Base-by-base conservation (phyloP, 2,888 invertebrate species). In the Brassicogethes aeneus region DNA sequence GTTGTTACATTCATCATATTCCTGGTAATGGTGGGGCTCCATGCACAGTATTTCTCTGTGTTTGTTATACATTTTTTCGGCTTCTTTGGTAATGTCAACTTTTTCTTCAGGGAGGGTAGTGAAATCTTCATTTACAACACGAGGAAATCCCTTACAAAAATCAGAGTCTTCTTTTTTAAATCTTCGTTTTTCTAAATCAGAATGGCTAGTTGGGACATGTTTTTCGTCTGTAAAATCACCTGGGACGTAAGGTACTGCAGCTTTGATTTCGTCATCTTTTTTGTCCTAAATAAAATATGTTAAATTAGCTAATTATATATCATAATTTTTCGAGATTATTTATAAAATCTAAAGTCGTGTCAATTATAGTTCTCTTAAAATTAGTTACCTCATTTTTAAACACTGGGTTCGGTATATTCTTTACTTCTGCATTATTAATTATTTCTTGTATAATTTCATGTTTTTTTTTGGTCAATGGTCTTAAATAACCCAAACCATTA, bases 161-260 rank as follows among this genome's bases (percentile, higher is more conserved):
- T 43, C 39, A 12, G 43, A 41, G 17, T 44, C 34, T 36, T 49
- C 42, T 13, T 49, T 36, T 5, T 52, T 34, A 40, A 48, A 60
- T 33, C 57, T 50, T 39, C 61, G 51, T 14, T 49, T 36, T 3
- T 47, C 53, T 45, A 67, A 61, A 12, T 69, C 54, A 2, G 73
- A 62, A 52, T 75, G 69, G 44, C 65, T 72, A 16, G 71, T 69
- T 51, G 73, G 71, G 39, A 72, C 64, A 52, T 73, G 64, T 15
- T 73, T 69, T 34, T 51, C 47, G 16, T 75, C 73, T 7, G 77
- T 76, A 30, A 74, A 55, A 34, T 72, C 69, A 2, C 78, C 78
- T 2, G 78, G 77, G 5, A 76, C 63, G 47, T 78, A 78, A 12
- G 61, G 57, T 17, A 17, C 14, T 30, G 34, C 36, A 36, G 10